Base-by-base conservation (phyloP, 1,140 invertebrate genomes). In the Ostrea edulis region DNA sequence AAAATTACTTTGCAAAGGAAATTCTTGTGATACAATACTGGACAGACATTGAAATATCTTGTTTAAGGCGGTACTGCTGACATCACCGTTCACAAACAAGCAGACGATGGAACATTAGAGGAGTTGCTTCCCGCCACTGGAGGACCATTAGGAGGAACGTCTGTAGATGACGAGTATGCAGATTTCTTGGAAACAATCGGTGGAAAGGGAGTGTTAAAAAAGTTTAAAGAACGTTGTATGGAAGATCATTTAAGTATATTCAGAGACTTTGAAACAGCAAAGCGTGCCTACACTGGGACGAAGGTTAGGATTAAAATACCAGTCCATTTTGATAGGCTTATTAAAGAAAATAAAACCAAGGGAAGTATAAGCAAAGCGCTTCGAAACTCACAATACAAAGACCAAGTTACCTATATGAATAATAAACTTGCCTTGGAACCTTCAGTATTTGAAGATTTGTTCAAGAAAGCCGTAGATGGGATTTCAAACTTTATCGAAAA, bases 61-160 rank as follows among this genome's bases (percentile, higher is more conserved):
- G 8, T 29, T 85, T 25, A 29, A 88, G 87, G 87, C 7, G 87
- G 87, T 11, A 88, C 87, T n/a, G 77, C 54, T 20, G 83, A 88
- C 51, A 84, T 77, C 3, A 88, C 82, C 0, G 87, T 88, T 20
- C 87, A 88, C 25, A n/a, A 85, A 22, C 17, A 44, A 55, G 17
- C 51, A 1, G 12, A 14, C 0, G 87, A 88, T 54, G 52, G 83
- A 8, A 54, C 29, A 1, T 29, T 88, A 7, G 17, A 71, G 22
- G 62, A 84, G 35, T 7, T 88, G 0, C 22, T 52, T 77, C 44
- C 58, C 4, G 82, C 83, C 8, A 81, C 87, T n/a, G 83, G 82
- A 17, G 87, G 82, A n/a, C 87, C 87, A 0, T 84, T 51, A 62
- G 87, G 87, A 8, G 87, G 87, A 3, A 88, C 82, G 7, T 35